phyloP scores from a whole-genome alignment of 2,888 invertebrate species.

The Synanthedon tipuliformis region DNA sequence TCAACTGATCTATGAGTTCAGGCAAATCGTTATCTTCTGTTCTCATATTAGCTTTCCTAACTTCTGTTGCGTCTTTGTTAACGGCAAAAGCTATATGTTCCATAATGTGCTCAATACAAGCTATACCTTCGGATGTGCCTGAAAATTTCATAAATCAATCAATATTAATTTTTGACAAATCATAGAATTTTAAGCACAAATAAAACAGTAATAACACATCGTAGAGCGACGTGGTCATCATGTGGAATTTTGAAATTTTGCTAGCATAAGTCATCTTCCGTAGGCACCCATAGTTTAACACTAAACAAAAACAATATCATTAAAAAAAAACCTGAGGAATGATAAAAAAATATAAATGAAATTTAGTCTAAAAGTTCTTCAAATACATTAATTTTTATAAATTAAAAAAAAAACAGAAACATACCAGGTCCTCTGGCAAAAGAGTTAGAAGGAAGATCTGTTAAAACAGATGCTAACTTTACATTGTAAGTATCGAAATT shows the following conservation, averaged over 20 bases:
- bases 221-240: too few relatives aligned
- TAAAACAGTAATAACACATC: too few relatives aligned
- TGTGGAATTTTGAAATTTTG: too few relatives aligned
- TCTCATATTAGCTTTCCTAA: slow-evolving; percentile 69
- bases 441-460: slow-evolving; percentile 77
- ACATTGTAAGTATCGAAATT: slow-evolving; percentile 62
- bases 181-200: too few relatives aligned
- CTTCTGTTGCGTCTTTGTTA: slow-evolving; percentile 70
- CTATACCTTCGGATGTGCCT: slow-evolving; percentile 71
- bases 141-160: slow-evolving; percentile 4
- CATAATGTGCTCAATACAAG: slow-evolving; percentile 74
- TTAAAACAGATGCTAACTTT: slow-evolving; percentile 53
- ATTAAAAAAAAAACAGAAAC: slow-evolving; percentile 2
- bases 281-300: too few relatives aligned
- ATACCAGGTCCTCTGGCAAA: slow-evolving; percentile 77
- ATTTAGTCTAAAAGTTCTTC: not conserved
- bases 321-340: not conserved
- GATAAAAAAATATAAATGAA: not conserved
- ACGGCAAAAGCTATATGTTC: slow-evolving; percentile 73
- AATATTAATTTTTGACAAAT: too few relatives aligned
- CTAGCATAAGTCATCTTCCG: too few relatives aligned
- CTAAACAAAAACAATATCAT: too few relatives aligned
- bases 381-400: slow-evolving; percentile 14
- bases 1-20: slow-evolving; percentile 65
- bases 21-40: slow-evolving; percentile 49